phyloP scores from a whole-genome alignment of 2,797 vertebrate genomes.

The Ataeniobius toweri region DNA sequence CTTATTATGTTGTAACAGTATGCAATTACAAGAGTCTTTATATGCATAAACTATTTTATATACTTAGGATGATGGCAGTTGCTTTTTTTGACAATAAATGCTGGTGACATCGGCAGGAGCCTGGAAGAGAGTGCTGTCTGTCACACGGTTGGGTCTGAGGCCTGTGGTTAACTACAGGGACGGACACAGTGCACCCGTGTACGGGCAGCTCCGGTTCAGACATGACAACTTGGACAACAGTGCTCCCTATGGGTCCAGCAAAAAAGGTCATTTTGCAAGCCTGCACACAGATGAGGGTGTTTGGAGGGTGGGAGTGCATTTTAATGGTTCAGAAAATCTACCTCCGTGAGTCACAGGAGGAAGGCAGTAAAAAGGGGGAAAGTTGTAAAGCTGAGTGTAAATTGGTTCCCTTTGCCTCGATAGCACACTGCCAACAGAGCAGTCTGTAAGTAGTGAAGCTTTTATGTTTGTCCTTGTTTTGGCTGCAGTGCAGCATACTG shows the following conservation, averaged over 20 bases:
- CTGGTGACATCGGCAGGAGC: not conserved
- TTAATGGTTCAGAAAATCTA: constrained; percentile 30
- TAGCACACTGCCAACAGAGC: constrained; percentile 7
- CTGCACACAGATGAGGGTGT: constrained; percentile 27
- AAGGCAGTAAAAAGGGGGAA: constrained; percentile 7
- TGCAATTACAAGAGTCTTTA: not conserved
- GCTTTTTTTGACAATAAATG: not conserved
- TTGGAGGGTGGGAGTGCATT: constrained; percentile 32
- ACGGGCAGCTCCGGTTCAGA: constrained; percentile 17
- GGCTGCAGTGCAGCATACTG: constrained; percentile 29
- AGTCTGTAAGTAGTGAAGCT: constrained; percentile 20
- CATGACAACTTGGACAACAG: constrained; percentile 71
- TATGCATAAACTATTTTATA: not conserved
- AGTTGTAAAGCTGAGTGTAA: constrained; percentile 10
- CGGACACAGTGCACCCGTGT: constrained; percentile 44
- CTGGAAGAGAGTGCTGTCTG: constrained; percentile 39
- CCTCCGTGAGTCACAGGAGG: constrained; percentile 3
- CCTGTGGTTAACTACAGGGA: constrained; percentile 55
- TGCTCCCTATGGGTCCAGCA: constrained; percentile 66
- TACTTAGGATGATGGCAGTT: fast-evolving
- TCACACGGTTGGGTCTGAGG: constrained; percentile 56
- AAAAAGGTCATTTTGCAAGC: constrained; percentile 52
- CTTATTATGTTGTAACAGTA: not conserved
- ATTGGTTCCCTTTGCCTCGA: constrained; percentile 8
- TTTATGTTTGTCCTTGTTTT: constrained; percentile 34